phyloP scores from a whole-genome alignment of 2,797 vertebrate species.

The Coccyzus lansbergi region DNA sequence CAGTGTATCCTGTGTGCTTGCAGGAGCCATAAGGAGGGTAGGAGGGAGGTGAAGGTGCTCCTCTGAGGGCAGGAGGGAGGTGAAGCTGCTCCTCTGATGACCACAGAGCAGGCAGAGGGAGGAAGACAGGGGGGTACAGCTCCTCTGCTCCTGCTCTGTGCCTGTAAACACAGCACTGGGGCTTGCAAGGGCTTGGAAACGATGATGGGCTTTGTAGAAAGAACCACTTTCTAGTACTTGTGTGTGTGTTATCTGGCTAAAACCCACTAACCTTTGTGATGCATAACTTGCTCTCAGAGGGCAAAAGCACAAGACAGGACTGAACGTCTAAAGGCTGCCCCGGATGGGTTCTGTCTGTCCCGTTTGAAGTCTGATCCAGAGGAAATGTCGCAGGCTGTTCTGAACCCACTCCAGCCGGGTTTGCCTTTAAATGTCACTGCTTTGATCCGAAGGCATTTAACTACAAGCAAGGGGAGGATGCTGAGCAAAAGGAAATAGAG shows the following conservation, averaged over 20 bases:
- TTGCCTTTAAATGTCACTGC: not conserved
- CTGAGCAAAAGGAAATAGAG: not conserved
- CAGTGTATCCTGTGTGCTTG: rapidly evolving
- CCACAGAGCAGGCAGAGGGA: not conserved
- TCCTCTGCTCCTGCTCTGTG: not conserved
- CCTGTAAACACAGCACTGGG: not conserved
- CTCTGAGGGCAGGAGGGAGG: not conserved
- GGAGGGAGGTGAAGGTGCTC: too few relatives aligned
- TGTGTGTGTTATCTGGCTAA: not conserved
- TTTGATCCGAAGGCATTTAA: not conserved
- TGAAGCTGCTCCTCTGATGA: not conserved
- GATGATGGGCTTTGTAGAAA: not conserved
- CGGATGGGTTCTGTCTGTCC: not conserved
- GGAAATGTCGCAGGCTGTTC: not conserved
- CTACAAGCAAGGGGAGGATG: not conserved
- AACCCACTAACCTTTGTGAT: not conserved
- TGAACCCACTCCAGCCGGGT: not conserved
- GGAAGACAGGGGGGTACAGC: not conserved
- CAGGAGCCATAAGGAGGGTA: too few relatives aligned
- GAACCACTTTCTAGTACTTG: not conserved
- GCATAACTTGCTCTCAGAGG: not conserved
- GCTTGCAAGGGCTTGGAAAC: not conserved
- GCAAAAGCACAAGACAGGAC: not conserved
- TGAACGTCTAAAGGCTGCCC: not conserved
- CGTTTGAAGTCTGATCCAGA: not conserved